Evolutionary conservation across 2,113 vertebrate genomes (phyloP), one percentile per base, ranked within the genome.

Genomic region (Arizona elegans): DNA sequence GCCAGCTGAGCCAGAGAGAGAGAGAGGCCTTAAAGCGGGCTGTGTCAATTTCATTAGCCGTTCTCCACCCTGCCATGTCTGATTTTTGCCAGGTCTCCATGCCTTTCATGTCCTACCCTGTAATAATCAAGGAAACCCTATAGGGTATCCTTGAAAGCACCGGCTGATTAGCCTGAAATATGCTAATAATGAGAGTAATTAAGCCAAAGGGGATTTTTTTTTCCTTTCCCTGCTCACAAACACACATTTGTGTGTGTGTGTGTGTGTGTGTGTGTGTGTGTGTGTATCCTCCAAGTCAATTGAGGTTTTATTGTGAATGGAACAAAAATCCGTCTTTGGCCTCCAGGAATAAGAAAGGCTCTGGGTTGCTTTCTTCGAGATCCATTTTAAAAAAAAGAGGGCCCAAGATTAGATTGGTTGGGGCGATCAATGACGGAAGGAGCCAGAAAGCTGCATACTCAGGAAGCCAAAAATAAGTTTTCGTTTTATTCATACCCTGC

Each of bases 181-280:
- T 96, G 97, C 97, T 98, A 98, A 98, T 98, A 98, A 99, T 99
- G 98, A 98, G 98, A 97, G 97, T 98, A 98, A 99, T 98, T 99
- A 99, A 99, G 98, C 98, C 98, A 97, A 97, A 97, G 98, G 98
- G 98, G 98, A 96, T 97, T 96, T 96, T 96, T 92, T 11, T 8
- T 33, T 38, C 1, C 85, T 96, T 97, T 97, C 97, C 96, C 70
- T 38, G 33, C 70, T 81, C 70, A 81, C 17, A 81, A 81, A 81
- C 70, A 70, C 1, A 3, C 11, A 11, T n/a, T 3, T 62, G 24
- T 4, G 59, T 24, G 19, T 59, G 8, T 7, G 23, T 6, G 8
- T 29, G 26, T 65, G n/a, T 75, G 24, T n/a, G 3, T 65, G 29
- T 6, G 62, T n/a, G 24, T 65, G 10, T 65, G 26, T 65, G 11